phyloP scores from a whole-genome alignment of 2,797 vertebrate genomes.

The Mus spretus region DNA sequence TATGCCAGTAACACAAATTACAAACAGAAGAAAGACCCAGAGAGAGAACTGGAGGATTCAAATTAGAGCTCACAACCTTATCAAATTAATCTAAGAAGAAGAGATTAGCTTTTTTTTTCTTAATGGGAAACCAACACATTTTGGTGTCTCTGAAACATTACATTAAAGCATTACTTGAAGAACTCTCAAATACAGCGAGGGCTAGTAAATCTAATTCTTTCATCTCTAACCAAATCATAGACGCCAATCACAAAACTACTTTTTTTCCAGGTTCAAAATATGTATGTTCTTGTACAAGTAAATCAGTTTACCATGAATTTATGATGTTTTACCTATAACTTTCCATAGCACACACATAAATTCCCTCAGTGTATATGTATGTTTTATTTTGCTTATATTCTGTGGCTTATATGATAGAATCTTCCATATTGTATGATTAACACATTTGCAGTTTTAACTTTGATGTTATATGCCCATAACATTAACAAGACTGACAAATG shows the following conservation, averaged over 20 bases:
- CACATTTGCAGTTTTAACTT: no score
- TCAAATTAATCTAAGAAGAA: background rate
- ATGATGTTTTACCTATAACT: background rate
- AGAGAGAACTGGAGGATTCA: background rate
- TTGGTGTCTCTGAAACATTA: background rate
- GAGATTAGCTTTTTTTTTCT: background rate
- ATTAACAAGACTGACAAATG: background rate
- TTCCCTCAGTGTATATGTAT: no score
- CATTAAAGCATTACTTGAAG: background rate
- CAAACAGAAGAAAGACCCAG: background rate
- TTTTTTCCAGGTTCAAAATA: background rate
- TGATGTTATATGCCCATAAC: no score
- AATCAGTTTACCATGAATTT: background rate
- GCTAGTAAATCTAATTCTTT: background rate
- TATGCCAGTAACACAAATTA: background rate
- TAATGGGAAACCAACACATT: background rate
- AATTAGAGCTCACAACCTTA: background rate
- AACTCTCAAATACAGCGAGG: background rate
- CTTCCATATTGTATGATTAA: no score
- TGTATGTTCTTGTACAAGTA: background rate
- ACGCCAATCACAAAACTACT: background rate
- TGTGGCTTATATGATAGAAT: no score
- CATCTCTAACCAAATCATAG: background rate
- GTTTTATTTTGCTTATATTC: no score
- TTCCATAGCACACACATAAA: no score